Percentiles rank a stretch among this genome's conserved stretches.
phyloP scores from a whole-genome alignment of 1,140 invertebrate genomes.

The Tetranychus urticae region DNA sequence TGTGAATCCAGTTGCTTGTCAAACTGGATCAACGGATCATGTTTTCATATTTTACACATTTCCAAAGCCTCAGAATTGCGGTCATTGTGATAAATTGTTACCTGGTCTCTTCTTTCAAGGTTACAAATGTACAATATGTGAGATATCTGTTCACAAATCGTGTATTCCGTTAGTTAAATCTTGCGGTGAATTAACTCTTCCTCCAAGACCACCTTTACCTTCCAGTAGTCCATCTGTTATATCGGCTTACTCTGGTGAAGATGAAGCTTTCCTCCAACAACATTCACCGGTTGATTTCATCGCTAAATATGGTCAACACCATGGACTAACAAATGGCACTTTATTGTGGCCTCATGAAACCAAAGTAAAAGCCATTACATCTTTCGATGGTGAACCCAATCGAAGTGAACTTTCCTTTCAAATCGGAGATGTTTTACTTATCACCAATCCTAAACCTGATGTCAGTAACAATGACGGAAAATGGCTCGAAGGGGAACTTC shows the following conservation, averaged over 20 bases:
- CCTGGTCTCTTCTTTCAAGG: constrained; percentile 57
- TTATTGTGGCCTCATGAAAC: background rate
- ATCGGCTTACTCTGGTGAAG: background rate
- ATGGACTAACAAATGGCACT: background rate
- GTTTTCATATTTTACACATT: constrained; percentile 70
- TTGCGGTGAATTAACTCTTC: constrained; percentile 13
- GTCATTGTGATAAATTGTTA: constrained; percentile 58
- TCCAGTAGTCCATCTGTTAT: background rate
- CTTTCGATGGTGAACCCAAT: constrained; percentile 1
- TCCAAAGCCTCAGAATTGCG: constrained; percentile 48
- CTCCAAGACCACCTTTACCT: constrained; percentile 1
- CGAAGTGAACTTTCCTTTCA: constrained; percentile 12
- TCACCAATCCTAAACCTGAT: constrained; percentile 11
- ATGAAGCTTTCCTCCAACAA: background rate
- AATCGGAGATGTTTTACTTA: constrained; percentile 13
- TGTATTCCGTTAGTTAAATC: constrained; percentile 15
- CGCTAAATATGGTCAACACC: background rate
- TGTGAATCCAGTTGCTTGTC: constrained; percentile 47
- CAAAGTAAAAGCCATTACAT: background rate
- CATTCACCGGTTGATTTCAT: background rate
- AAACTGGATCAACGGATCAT: constrained; percentile 40
- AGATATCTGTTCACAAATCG: constrained; percentile 15
- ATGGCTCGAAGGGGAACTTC: constrained; percentile 12
- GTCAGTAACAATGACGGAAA: background rate
- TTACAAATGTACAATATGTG: constrained; percentile 20